phyloP scores from a whole-genome alignment of 2,888 invertebrate species.

The Leptinotarsa rubiginosa region DNA sequence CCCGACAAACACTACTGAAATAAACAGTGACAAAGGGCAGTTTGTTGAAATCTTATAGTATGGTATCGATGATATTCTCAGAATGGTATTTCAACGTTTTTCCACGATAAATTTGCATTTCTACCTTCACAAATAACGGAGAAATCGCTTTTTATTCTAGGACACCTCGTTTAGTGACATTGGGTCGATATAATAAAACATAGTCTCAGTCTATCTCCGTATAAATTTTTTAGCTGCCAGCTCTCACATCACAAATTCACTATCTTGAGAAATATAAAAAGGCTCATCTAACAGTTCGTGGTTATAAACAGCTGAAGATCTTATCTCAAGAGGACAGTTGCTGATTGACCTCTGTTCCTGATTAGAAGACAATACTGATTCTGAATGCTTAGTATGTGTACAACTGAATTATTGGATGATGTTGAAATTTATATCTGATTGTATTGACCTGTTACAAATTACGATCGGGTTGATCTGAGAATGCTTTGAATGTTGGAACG shows the following conservation, averaged over 20 bases:
- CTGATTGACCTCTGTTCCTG: conserved; percentile 44
- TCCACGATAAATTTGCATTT: too few relatives aligned
- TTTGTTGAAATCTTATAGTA: too few relatives aligned
- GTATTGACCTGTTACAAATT: conserved; percentile 31
- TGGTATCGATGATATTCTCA: too few relatives aligned
- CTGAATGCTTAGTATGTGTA: conserved; percentile 22
- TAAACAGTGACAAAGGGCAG: too few relatives aligned
- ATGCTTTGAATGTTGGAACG: not conserved
- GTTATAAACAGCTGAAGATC: conserved; percentile 40
- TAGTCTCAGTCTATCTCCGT: not conserved
- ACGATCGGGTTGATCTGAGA: conserved; percentile 3
- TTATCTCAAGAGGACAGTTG: conserved; percentile 41
- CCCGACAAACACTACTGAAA: too few relatives aligned
- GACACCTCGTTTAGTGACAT: not conserved
- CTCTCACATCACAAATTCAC: not conserved
- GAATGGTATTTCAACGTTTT: too few relatives aligned
- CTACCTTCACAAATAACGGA: too few relatives aligned
- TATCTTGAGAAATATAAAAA: conserved; percentile 3
- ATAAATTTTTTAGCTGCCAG: not conserved
- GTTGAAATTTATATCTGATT: conserved; percentile 29
- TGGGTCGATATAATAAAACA: not conserved
- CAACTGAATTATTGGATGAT: conserved; percentile 30
- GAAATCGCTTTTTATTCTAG: too few relatives aligned
- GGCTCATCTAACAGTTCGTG: conserved; percentile 29
- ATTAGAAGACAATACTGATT: conserved; percentile 34